phyloP scores from a whole-genome alignment of 2,113 vertebrate genomes.

The Castor canadensis region DNA sequence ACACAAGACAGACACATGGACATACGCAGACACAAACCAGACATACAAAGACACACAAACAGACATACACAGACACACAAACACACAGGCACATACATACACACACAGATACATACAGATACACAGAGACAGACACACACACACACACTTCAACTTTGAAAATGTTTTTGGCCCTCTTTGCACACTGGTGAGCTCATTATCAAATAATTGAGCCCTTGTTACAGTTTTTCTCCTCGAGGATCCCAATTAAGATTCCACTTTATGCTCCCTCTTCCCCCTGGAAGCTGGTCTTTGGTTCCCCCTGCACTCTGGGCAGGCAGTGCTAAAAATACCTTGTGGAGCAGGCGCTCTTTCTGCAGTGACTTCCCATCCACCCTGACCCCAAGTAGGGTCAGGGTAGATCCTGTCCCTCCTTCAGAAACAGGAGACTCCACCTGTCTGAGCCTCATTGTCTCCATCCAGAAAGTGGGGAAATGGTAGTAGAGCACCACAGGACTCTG shows the following conservation, averaged over 20 bases:
- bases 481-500: too few relatives aligned
- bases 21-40: neutral
- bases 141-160: neutral
- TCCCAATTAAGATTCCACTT: conserved; percentile 45
- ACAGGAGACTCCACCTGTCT: accelerated
- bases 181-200: neutral
- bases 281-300: neutral
- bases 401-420: accelerated
- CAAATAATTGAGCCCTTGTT: conserved; percentile 32
- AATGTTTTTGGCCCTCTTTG: neutral
- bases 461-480: neutral
- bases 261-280: neutral
- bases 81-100: too few relatives aligned
- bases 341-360: neutral
- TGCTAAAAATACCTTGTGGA: neutral
- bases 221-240: conserved; percentile 33
- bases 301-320: neutral
- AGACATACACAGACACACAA: neutral
- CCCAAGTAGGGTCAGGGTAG: neutral
- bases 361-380: neutral
- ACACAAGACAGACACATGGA: neutral
- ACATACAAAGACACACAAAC: neutral
- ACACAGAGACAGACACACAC: neutral
- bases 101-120: neutral
- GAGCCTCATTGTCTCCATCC: neutral